Conservation (phyloP, 2,113 vertebrate genomes). For the Apus apus region DNA sequence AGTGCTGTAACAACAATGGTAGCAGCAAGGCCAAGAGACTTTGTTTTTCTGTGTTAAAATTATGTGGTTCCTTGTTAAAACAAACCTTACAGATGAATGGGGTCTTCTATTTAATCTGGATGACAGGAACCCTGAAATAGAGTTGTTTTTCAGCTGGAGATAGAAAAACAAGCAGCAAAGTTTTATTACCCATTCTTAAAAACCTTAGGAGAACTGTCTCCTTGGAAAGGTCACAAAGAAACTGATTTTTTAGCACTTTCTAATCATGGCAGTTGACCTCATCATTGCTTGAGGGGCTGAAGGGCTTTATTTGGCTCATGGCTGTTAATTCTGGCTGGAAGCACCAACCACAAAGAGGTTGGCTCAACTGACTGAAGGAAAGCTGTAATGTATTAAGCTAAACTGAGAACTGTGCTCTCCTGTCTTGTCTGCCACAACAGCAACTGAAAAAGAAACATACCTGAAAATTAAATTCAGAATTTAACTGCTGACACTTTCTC, state of each 20-base stretch:
- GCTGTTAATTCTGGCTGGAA: not conserved
- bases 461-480: not conserved
- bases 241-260: not conserved
- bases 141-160: conserved; percentile 42
- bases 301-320: not conserved
- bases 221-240: not conserved
- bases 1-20: conserved; percentile 49
- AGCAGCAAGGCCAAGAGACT: conserved; percentile 37
- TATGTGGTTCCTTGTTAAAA: conserved; percentile 57
- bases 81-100: not conserved
- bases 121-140: conserved; percentile 46
- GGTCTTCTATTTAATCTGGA: conserved; percentile 32
- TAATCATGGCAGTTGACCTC: not conserved
- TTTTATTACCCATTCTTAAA: conserved; percentile 9
- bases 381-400: not conserved
- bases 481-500: not conserved
- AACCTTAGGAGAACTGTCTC: not conserved
- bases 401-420: not conserved
- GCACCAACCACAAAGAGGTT: not conserved
- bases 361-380: not conserved
- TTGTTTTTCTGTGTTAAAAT: conserved; percentile 43
- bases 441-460: not conserved
- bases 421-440: not conserved
- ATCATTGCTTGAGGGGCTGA: not conserved
- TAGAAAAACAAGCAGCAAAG: not conserved